phyloP scores from a whole-genome alignment of 1,140 invertebrate genomes.

The Pseudomyrmex concolor region DNA sequence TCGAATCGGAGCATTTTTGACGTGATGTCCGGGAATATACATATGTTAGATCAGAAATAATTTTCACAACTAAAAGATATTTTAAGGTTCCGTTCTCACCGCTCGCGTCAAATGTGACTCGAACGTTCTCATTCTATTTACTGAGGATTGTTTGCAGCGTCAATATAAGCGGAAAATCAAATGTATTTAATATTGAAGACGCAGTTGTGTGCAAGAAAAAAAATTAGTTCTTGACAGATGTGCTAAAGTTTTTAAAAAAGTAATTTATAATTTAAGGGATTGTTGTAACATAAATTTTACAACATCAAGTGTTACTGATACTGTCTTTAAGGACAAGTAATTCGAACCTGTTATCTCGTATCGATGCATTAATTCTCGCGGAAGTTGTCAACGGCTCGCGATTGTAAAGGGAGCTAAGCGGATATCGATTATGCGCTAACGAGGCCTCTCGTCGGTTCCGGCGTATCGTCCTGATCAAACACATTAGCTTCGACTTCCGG shows the following conservation, averaged over 20 bases:
- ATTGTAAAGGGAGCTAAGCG: slow-evolving; percentile 59
- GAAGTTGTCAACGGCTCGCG: slow-evolving; percentile 1
- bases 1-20: not conserved
- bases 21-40: not conserved
- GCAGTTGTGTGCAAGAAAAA: no score
- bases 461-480: slow-evolving; percentile 73
- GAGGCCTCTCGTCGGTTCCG: slow-evolving; percentile 42
- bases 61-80: not conserved
- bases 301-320: not conserved
- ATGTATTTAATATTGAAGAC: not conserved
- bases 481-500: slow-evolving; percentile 74
- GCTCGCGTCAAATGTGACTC: not conserved
- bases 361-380: not conserved
- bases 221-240: no score
- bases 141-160: not conserved
- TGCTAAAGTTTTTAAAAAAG: no score
- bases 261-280: no score
- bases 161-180: not conserved
- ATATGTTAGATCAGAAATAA: not conserved
- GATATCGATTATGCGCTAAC: slow-evolving; percentile 70
- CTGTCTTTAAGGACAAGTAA: not conserved
- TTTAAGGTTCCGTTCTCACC: not conserved
- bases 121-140: not conserved
- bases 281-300: not conserved
- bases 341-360: not conserved